Base-by-base conservation (phyloP, 1,140 invertebrate genomes). In the Odontomachus brunneus region DNA sequence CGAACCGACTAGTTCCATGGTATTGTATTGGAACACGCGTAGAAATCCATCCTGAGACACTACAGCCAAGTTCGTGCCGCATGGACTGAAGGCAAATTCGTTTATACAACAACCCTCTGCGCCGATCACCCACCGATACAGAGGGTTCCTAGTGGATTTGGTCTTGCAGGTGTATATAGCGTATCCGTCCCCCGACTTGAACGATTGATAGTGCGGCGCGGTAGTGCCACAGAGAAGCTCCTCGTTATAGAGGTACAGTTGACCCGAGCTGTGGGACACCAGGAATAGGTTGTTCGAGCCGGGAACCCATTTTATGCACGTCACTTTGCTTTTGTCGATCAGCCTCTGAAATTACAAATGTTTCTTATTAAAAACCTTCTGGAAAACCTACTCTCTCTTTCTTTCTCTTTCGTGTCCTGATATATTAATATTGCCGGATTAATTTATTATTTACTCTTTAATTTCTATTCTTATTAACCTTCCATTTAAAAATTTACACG, bases 271-370 rank as follows among this genome's bases (percentile, higher is more conserved):
- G 94, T 99, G 98, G 24, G 98, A 97, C 63, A 98, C 98, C 76
- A 99, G 94, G 94, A 99, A 99, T 88, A 98, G 95, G 91, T 98
- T 98, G 84, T 96, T 96, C 48, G 98, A 99, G 66, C 97, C 97
- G 19, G 99, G 99, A 81, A 99, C 96, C 99, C 99, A 99, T 91
- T 97, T 97, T 90, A 99, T 97, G 94, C 99, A 99, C n/a, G 99
- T 99, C 85, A 99, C 99, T 94, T 98, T 97, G 73, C 97, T 98
- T 95, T 99, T 99, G 93, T 99, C 99, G 92, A 99, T 99, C 90
- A 99, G 94, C 93, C 98, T 97, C 98, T 99, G 96, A 91, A 96
- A 95, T 90, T 89, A 5, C 2, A 5, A 86, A 85, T 72, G 17
- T 83, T 65, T 38, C 62, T 84, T 62, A 74, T 76, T 80, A 65